Conservation (phyloP, 2,113 vertebrate species). For the Anoplopoma fimbria region DNA sequence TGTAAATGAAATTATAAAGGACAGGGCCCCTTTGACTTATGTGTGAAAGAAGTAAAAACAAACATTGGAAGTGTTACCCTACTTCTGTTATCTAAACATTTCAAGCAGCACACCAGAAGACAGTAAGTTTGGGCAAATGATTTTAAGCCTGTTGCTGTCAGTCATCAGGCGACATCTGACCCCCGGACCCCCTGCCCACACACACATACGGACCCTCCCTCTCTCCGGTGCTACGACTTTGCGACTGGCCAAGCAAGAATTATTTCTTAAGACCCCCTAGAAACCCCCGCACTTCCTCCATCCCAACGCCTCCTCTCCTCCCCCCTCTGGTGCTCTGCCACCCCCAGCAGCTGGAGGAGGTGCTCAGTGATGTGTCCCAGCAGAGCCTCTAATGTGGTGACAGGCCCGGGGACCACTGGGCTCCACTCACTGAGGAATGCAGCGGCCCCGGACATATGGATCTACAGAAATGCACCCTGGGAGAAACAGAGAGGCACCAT, state of each 20-base stretch:
- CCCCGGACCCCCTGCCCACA: slow-evolving; percentile 54
- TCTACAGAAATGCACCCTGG: slow-evolving; percentile 63
- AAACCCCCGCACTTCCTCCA: slow-evolving; percentile 56
- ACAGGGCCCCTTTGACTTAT: slow-evolving; percentile 19
- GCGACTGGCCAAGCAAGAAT: slow-evolving; percentile 59
- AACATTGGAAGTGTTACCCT: slow-evolving; percentile 50
- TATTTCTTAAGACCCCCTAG: slow-evolving; percentile 33
- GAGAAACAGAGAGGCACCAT: slow-evolving; percentile 60
- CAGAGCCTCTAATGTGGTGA: slow-evolving; percentile 78
- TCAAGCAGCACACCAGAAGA: slow-evolving; percentile 45
- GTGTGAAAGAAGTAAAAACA: slow-evolving; percentile 54
- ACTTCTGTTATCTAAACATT: slow-evolving; percentile 45
- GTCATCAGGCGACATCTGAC: slow-evolving; percentile 71
- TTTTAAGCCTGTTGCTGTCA: slow-evolving; percentile 77
- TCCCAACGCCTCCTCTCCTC: slow-evolving; percentile 22
- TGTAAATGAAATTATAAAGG: slow-evolving; percentile 57
- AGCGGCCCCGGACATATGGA: slow-evolving; percentile 54
- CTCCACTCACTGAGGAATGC: slow-evolving; percentile 63
- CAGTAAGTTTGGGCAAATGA: slow-evolving; percentile 42
- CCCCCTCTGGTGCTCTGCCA: slow-evolving; percentile 41
- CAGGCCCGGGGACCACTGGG: slow-evolving; percentile 64
- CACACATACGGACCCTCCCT: slow-evolving; percentile 34
- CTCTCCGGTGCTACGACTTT: slow-evolving; percentile 45
- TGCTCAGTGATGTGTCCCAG: slow-evolving; percentile 79
- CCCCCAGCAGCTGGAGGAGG: slow-evolving; percentile 74